Base-by-base conservation (phyloP, 2,888 invertebrate genomes). In the Rhabditoides inermis region DNA sequence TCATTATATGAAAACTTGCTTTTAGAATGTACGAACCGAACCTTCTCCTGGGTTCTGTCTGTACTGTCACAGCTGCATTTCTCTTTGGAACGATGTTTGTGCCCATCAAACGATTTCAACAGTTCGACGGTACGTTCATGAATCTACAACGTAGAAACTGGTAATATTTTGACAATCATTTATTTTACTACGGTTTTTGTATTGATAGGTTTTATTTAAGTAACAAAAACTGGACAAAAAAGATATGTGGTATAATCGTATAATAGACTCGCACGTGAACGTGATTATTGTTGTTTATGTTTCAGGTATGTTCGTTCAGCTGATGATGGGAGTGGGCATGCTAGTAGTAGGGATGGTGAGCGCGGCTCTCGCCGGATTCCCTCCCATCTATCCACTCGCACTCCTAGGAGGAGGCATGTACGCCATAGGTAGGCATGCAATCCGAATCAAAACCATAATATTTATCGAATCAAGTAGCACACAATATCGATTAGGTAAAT, bases 111-210 rank as follows among this genome's bases (percentile, higher is more conserved):
- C 60, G 59, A 58, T 66, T 63, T 36, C 59, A 66, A 36, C 59
- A 58, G 23, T 54, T 54, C 18, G 66, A 66, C 55, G 66, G 59
- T n/a, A n/a, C n/a, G n/a, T n/a, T n/a, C n/a, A n/a, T n/a, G n/a
- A n/a, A n/a, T n/a, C n/a, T n/a, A n/a, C n/a, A n/a, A n/a, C n/a
- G n/a, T n/a, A n/a, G n/a, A n/a, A n/a, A n/a, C n/a, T n/a, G n/a
- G n/a, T n/a, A n/a, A n/a, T n/a, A n/a, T n/a, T n/a, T n/a, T n/a
- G n/a, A n/a, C n/a, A n/a, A n/a, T n/a, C n/a, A n/a, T 56, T 12
- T 5, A 46, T 45, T 3, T 26, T 7, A 20, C 18, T 7, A 1
- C 10, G 15, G 5, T 45, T 3, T 12, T 7, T 7, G 23, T 10
- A n/a, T n/a, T n/a, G n/a, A n/a, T n/a, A n/a, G n/a, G n/a, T n/a